These are phyloP conservation scores for Caenorhabditis sp. DNA, from an alignment of 2,888 invertebrate genomes.

Conservation along the genomic window DNA sequence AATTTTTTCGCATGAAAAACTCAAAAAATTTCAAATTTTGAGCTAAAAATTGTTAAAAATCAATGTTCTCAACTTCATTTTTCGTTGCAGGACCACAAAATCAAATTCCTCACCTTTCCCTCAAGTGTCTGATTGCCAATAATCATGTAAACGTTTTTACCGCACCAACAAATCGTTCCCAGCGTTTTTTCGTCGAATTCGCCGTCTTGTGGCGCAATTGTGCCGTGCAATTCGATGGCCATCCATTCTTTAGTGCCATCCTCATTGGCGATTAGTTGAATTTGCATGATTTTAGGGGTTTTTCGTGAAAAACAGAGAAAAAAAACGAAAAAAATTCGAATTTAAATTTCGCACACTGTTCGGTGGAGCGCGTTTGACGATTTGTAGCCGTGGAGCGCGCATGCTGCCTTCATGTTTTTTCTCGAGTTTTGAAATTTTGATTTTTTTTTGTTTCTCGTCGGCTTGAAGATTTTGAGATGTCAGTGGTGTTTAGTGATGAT, in stretches of 20 bases:
- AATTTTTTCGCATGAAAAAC: too few species aligned
- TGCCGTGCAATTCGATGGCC: conserved; percentile 57
- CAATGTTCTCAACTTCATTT: too few species aligned
- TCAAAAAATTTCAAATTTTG: too few species aligned
- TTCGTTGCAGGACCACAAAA: too few species aligned
- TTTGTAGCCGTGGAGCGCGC: not conserved
- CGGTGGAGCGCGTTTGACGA: not conserved
- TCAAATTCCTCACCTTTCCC: conserved; percentile 58
- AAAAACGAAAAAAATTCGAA: conserved; percentile 9
- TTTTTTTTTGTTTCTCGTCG: not conserved
- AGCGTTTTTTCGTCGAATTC: conserved; percentile 23
- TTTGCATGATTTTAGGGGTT: conserved; percentile 11
- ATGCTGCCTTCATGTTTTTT: conserved; percentile 1
- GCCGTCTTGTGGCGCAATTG: conserved; percentile 23
- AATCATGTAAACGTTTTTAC: conserved; percentile 45
- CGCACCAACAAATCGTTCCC: conserved; percentile 56
- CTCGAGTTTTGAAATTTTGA: not conserved
- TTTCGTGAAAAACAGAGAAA: not conserved
- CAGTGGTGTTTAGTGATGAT: conserved; percentile 35
- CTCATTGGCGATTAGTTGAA: not conserved
- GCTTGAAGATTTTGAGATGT: too few species aligned
- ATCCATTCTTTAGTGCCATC: conserved; percentile 60
- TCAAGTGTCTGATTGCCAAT: conserved; percentile 58
- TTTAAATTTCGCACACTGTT: not conserved
- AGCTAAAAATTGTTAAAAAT: too few species aligned